Base-by-base conservation (phyloP, 2,797 vertebrate species). In the Anas bernieri region DNA sequence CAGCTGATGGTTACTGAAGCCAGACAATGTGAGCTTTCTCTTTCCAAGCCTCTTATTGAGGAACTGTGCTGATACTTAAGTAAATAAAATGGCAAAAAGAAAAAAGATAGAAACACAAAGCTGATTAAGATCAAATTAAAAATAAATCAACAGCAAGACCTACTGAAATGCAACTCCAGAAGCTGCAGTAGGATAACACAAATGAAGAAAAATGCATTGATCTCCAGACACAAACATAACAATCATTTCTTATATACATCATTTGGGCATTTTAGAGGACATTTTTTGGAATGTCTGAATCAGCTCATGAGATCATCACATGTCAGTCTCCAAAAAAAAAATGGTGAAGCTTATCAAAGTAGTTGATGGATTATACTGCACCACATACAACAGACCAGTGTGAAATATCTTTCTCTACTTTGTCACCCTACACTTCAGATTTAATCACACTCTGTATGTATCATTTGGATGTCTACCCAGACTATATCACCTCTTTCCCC, bases 41-140 rank as follows among this genome's bases (percentile, higher is more conserved):
- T 97, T 97, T 96, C 96, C 94, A 96, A 97, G 93, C 93, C 94
- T 97, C 93, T 98, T 97, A 96, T 88, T 97, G 97, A 97, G 94
- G 85, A 98, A 87, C 95, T 96, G 96, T 96, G 86, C 96, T 97
- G 95, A 97, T 98, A 97, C 97, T 97, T 98, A 97, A 97, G 97
- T 96, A 97, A 97, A 95, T 90, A 96, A 97, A 96, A 96, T 93
- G 93, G 96, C 93, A 95, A 96, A 97, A 98, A 95, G 92, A 96
- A 97, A 97, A 39, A 45, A 90, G 82, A 92, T 94, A 93, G 90
- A 96, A 96, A 96, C 92, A 97, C 90, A 97, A 97, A 98, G 94
- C 88, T 97, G 96, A 97, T 98, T 97, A 97, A 97, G 94, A 96
- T 96, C 93, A 97, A 97, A 91, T 91, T 96, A 91, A 97, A 93